These are phyloP conservation scores for Lepidothrix coronata DNA, from an alignment of 2,113 vertebrate species.

Conservation along the genomic window DNA sequence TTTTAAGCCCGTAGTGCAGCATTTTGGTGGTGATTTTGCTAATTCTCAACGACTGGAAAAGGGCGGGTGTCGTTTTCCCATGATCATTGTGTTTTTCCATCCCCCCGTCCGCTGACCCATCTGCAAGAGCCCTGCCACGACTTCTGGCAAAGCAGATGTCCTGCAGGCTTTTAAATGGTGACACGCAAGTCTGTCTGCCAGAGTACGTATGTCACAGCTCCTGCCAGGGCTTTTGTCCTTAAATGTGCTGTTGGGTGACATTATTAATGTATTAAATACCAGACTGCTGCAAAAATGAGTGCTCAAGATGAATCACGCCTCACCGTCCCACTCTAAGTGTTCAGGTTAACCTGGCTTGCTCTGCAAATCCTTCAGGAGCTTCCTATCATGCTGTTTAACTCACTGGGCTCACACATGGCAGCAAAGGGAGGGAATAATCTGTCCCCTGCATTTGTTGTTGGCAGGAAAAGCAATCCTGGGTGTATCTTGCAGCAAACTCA, in stretches of 20 bases:
- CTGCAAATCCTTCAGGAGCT: neutral
- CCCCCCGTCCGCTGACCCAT: neutral
- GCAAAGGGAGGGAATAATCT: neutral
- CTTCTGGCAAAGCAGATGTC: slow-evolving; percentile 43
- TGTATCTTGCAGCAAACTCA: neutral
- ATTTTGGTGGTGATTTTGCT: neutral
- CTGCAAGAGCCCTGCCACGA: slow-evolving; percentile 46
- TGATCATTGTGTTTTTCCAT: slow-evolving; percentile 29
- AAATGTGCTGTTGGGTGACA: slow-evolving; percentile 50
- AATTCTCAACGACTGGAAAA: neutral
- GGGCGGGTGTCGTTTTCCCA: neutral
- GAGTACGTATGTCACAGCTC: neutral
- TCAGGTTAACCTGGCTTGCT: neutral
- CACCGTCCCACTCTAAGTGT: slow-evolving; percentile 3
- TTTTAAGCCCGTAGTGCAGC: neutral
- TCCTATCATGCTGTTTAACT: neutral
- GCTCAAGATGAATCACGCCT: slow-evolving; percentile 23
- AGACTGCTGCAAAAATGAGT: slow-evolving; percentile 17
- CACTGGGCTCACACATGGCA: neutral
- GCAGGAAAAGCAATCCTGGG: neutral
- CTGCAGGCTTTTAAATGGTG: slow-evolving; percentile 29
- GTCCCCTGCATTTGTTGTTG: rapidly evolving
- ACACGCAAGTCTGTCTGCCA: slow-evolving; percentile 37
- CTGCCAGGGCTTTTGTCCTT: slow-evolving; percentile 56
- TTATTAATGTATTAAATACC: slow-evolving; percentile 7